Percentiles rank a stretch among this genome's conserved stretches.
phyloP scores from a whole-genome alignment of 1,140 invertebrate genomes.

The Teleogryllus occipitalis region DNA sequence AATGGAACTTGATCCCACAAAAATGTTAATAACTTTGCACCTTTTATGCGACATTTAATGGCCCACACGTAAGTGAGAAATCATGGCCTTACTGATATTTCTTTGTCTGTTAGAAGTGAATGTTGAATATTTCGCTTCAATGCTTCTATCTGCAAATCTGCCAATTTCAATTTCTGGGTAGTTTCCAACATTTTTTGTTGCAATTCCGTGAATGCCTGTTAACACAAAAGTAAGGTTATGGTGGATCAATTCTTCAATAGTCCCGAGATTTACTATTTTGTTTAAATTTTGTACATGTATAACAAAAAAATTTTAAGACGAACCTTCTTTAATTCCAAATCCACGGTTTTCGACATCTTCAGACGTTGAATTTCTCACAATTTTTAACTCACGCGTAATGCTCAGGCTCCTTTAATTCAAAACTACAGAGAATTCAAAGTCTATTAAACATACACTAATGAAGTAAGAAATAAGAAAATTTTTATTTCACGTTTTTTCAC shows the following conservation, averaged over 20 bases:
- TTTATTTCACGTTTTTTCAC: too few relatives aligned
- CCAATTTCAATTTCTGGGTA: conserved; percentile 66
- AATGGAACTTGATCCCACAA: too few relatives aligned
- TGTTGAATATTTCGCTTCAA: conserved; percentile 59
- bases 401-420: too few relatives aligned
- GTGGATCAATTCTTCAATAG: neutral
- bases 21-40: too few relatives aligned
- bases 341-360: conserved; percentile 18
- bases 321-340: conserved; percentile 20
- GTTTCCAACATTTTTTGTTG: conserved; percentile 77
- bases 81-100: conserved; percentile 40
- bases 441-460: too few relatives aligned
- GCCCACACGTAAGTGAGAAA: too few relatives aligned
- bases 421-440: too few relatives aligned
- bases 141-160: conserved; percentile 68
- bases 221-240: conserved; percentile 6
- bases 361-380: too few relatives aligned
- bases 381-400: too few relatives aligned
- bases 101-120: conserved; percentile 58
- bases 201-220: conserved; percentile 69
- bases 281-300: neutral
- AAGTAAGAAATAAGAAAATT: too few relatives aligned
- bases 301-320: neutral
- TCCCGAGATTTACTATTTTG: neutral
- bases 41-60: too few relatives aligned